A percentile compares a stretch with the other conserved stretches of the same genome.
phyloP scores from a whole-genome alignment of 2,888 invertebrate genomes.

The Tubulanus polymorphus region DNA sequence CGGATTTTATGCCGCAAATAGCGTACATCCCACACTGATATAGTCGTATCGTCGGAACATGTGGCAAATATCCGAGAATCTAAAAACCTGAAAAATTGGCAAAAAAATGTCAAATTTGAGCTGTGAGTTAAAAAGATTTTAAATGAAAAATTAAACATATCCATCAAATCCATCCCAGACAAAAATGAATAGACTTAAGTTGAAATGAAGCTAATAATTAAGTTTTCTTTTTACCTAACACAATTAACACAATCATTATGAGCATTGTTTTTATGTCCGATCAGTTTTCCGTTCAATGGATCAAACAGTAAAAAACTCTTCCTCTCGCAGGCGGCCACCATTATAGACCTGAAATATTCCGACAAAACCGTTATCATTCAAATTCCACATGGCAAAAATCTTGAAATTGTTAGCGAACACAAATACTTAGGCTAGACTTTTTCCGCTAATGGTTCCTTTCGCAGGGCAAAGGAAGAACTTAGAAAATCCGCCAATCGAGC shows the following conservation, averaged over 20 bases:
- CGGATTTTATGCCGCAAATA: constrained; percentile 73
- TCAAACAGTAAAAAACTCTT: constrained; percentile 83
- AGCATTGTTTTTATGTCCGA: constrained; percentile 73
- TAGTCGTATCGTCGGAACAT: constrained; percentile 89
- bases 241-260: constrained; percentile 89
- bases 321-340: constrained; percentile 88
- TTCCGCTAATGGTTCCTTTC: not conserved
- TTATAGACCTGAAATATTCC: constrained; percentile 64
- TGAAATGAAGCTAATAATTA: too few species aligned
- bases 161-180: too few species aligned
- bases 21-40: constrained; percentile 89
- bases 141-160: too few species aligned
- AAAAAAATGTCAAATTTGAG: not conserved
- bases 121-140: not conserved
- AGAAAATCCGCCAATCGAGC: too few species aligned
- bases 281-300: constrained; percentile 71
- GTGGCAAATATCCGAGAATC: constrained; percentile 84
- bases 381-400: too few species aligned
- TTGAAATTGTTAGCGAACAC: too few species aligned
- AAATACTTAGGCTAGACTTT: too few species aligned
- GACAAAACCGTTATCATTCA: too few species aligned
- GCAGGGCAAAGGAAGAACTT: too few species aligned
- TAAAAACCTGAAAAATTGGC: constrained; percentile 66
- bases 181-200: too few species aligned
- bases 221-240: constrained; percentile 67